Base-by-base conservation (phyloP, 2,113 vertebrate species). In the Camelus dromedarius region DNA sequence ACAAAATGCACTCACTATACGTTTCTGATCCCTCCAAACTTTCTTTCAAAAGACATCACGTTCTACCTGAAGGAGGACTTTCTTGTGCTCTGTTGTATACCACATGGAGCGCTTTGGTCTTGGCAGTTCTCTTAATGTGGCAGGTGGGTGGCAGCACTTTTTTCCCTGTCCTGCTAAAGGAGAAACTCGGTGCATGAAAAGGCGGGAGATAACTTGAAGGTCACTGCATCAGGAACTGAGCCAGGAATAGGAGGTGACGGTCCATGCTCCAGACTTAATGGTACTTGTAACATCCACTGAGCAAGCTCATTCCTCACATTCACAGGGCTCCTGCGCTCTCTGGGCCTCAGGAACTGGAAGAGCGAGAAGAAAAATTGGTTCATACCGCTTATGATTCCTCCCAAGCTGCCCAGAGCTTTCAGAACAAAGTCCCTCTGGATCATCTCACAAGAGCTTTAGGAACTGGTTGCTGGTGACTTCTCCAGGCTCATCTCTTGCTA, bases 11-110 rank as follows among this genome's bases (percentile, higher is more conserved):
- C 15, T 6, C 14, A 19, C 66, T 81, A 32, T 11, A 19, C 6
- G 42, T 93, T 85, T 84, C 77, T 93, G 38, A 91, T 84, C 95
- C 76, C 79, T 89, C 77, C 58, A 85, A 86, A 93, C 80, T 79
- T 38, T 24, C 22, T 58, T 92, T 93, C 35, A 52, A 62, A 89
- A 94, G 80, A 30, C 83, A 73, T 52, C 20, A 7, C 56, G 5
- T 69, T 79, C 91, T 86, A 95, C 50, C 4, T 67, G n/a, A 42
- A n/a, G 30, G 14, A 83, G 20, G 38, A 26, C 35, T 32, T 89
- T 62, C 60, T 81, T 50, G 50, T 60, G 24, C 35, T 38, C 24
- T 64, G 30, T 72, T 91, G 82, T 72, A 90, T 69, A 48, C 50
- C 42, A 4, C n/a, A 52, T 32, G 50, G n/a, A 89, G 28, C 35